Evolutionary conservation across 1,140 invertebrate genomes (phyloP).

Genomic region (Zaprionus capensis): DNA sequence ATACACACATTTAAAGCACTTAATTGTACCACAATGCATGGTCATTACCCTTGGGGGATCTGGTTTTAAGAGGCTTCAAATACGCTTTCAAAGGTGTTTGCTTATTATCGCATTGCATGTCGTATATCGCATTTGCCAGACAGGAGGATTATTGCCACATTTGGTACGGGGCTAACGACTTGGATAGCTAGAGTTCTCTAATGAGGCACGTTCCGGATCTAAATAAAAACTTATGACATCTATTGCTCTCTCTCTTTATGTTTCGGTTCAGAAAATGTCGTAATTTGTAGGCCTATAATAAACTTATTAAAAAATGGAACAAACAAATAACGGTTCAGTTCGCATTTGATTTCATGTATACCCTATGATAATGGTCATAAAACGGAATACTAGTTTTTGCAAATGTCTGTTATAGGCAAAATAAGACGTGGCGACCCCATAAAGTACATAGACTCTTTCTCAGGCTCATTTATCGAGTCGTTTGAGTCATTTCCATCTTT

Average conservation of each 20-base stretch:
- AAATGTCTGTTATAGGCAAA: no score
- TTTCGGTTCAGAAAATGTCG: neutral
- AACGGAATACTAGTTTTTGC: no score
- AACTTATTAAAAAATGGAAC: no score
- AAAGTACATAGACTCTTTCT: no score
- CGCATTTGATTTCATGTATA: neutral
- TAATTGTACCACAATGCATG: slow-evolving; percentile 3
- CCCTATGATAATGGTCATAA: no score
- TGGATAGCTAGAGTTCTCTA: neutral
- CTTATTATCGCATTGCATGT: neutral
- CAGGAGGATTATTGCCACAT: slow-evolving; percentile 2
- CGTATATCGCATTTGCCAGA: neutral
- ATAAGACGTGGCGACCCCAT: no score
- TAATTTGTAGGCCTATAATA: neutral
- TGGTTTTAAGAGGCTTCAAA: slow-evolving; percentile 12
- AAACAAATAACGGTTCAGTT: no score
- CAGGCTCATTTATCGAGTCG: no score
- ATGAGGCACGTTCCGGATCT: slow-evolving; percentile 1
- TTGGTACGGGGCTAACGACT: neutral
- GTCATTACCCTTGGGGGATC: slow-evolving; percentile 12
- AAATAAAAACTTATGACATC: neutral
- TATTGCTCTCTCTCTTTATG: neutral
- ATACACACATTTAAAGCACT: slow-evolving; percentile 17
- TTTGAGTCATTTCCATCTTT: no score
- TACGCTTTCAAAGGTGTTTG: slow-evolving; percentile 5